Percentiles rank a stretch among this genome's conserved stretches.
These are phyloP conservation scores for Tetrapedia diversipes DNA, from an alignment of 2,888 invertebrate genomes.

Conservation along the genomic window DNA sequence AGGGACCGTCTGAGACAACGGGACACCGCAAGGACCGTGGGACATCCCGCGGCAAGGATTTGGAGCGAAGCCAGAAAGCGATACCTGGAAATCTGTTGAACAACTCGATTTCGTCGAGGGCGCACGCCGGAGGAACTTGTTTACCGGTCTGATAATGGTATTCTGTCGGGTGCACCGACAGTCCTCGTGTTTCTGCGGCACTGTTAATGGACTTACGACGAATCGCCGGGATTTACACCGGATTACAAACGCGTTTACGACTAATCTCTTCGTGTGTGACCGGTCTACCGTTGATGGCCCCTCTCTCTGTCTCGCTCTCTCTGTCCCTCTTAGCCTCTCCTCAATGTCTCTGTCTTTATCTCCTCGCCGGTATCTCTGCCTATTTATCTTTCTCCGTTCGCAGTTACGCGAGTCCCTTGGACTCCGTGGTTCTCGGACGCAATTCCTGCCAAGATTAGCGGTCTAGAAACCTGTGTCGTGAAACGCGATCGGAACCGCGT, in stretches of 20 bases:
- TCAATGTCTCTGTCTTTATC: neutral
- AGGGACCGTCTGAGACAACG: slow-evolving; percentile 13
- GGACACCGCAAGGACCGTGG: slow-evolving; percentile 40
- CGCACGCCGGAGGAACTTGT: slow-evolving; percentile 65
- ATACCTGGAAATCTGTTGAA: slow-evolving; percentile 70
- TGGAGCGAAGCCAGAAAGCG: slow-evolving; percentile 68
- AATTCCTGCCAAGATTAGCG: slow-evolving; percentile 67
- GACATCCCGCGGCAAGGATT: slow-evolving; percentile 54
- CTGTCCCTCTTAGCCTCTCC: neutral
- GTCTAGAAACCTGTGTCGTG: slow-evolving; percentile 57
- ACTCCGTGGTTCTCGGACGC: slow-evolving; percentile 54
- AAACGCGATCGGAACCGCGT: slow-evolving; percentile 44
- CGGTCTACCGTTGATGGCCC: slow-evolving; percentile 50
- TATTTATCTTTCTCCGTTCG: slow-evolving; percentile 51
- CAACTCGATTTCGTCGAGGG: slow-evolving; percentile 69
- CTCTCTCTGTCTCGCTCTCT: slow-evolving; percentile 28
- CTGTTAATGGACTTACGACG: slow-evolving; percentile 73
- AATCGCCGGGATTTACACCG: slow-evolving; percentile 71
- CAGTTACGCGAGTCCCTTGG: slow-evolving; percentile 28
- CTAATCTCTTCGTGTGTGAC: slow-evolving; percentile 71
- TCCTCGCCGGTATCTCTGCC: slow-evolving; percentile 11
- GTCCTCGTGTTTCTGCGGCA: slow-evolving; percentile 66
- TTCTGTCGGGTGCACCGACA: slow-evolving; percentile 62
- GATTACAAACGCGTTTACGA: slow-evolving; percentile 73
- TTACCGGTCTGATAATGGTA: slow-evolving; percentile 71